Percentiles rank a stretch among this genome's conserved stretches.
Conservation (phyloP, 2,797 vertebrate species). For the Perdix hodgsoniae region DNA sequence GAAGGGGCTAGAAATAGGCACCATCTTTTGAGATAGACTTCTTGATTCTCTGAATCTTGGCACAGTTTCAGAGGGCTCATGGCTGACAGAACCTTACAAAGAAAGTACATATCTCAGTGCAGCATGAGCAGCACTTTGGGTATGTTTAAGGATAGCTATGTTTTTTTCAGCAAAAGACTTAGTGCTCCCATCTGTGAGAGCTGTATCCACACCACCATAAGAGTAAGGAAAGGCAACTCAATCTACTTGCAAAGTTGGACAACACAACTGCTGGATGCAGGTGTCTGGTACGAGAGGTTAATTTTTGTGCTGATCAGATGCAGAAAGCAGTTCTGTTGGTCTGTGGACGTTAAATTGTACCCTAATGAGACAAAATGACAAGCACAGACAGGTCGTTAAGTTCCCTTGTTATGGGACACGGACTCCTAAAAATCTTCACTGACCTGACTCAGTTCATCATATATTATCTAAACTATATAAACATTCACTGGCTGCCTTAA, state of each 20-base stretch:
- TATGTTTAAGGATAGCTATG: not conserved
- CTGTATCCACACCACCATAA: rapidly evolving
- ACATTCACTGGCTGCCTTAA: not conserved
- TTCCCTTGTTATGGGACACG: not conserved
- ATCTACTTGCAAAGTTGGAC: not conserved
- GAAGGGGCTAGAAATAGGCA: not conserved
- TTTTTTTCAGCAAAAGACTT: not conserved
- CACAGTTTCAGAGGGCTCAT: not conserved
- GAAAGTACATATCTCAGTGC: not conserved
- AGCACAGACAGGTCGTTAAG: not conserved
- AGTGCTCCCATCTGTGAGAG: rapidly evolving
- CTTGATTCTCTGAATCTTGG: not conserved
- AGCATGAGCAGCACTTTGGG: not conserved
- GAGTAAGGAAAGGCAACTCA: not conserved
- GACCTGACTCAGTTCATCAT: not conserved
- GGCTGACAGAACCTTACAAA: not conserved
- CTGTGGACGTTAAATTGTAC: not conserved
- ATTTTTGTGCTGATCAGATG: not conserved
- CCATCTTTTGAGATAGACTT: not conserved
- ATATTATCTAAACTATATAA: not conserved
- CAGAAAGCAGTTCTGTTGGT: not conserved
- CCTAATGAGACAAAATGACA: not conserved
- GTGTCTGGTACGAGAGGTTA: not conserved
- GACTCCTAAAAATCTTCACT: not conserved
- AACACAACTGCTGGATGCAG: not conserved